Percentiles rank a stretch among this genome's conserved stretches.
These are phyloP conservation scores for Ischnus inquisitorius DNA, from an alignment of 2,888 invertebrate species.

Conservation along the genomic window DNA sequence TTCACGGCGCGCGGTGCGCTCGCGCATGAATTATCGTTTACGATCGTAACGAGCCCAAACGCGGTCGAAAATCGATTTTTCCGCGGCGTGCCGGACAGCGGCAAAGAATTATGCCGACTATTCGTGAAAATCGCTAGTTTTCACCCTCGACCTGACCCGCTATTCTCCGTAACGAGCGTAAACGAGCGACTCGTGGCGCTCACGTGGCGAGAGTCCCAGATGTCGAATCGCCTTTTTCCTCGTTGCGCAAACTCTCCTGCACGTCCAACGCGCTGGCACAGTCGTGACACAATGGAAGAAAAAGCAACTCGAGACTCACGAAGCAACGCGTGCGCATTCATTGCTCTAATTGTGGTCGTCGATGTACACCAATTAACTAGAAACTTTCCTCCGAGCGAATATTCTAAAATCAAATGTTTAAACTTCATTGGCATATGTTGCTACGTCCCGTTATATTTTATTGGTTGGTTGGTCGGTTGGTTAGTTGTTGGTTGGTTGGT, in stretches of 20 bases:
- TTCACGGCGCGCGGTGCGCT: background rate
- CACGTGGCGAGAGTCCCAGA: constrained; percentile 34
- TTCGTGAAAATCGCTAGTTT: constrained; percentile 34
- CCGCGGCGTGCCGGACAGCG: constrained; percentile 1
- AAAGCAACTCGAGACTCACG: constrained; percentile 45
- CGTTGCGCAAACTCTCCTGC: constrained; percentile 43
- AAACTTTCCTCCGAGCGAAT: too few relatives aligned
- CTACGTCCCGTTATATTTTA: too few relatives aligned
- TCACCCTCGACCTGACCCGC: constrained; percentile 39
- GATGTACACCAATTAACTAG: constrained; percentile 49
- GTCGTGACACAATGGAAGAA: constrained; percentile 61
- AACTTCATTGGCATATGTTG: too few relatives aligned
- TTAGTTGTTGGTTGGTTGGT: too few relatives aligned
- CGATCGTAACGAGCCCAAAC: constrained; percentile 54
- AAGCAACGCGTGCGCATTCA: constrained; percentile 30
- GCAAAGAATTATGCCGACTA: constrained; percentile 25
- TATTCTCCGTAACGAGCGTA: constrained; percentile 51
- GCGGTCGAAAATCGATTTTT: constrained; percentile 61
- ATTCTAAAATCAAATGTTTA: too few relatives aligned
- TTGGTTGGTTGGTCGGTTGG: too few relatives aligned
- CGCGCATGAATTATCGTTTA: constrained; percentile 50
- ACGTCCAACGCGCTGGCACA: constrained; percentile 26
- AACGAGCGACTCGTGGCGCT: constrained; percentile 45
- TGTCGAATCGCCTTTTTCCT: constrained; percentile 60
- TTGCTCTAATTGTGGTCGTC: constrained; percentile 44